phyloP scores from a whole-genome alignment of 2,113 vertebrate genomes.

The Aphyosemion australe region DNA sequence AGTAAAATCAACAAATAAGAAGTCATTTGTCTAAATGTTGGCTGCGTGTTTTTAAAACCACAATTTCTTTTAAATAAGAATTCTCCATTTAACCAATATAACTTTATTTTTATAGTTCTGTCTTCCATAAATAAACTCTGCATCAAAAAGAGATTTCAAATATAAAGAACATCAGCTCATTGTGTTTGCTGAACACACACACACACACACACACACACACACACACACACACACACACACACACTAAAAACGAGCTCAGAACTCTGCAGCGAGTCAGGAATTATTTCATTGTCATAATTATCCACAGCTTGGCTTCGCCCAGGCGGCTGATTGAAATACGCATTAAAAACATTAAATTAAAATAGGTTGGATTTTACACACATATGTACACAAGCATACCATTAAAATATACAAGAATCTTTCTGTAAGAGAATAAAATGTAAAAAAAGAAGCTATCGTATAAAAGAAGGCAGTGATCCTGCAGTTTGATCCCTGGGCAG shows the following conservation, averaged over 20 bases:
- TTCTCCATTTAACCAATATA: constrained; percentile 79
- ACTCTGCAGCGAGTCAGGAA: constrained; percentile 85
- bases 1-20: constrained; percentile 58
- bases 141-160: constrained; percentile 86
- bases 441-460: constrained; percentile 83
- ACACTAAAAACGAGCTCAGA: constrained; percentile 81
- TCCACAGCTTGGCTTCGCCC: constrained; percentile 78
- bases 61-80: constrained; percentile 78
- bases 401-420: constrained; percentile 85
- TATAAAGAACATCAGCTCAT: constrained; percentile 70
- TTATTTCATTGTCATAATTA: constrained; percentile 83
- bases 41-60: constrained; percentile 61
- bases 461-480: constrained; percentile 91
- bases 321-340: constrained; percentile 76
- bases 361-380: constrained; percentile 70
- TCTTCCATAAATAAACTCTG: constrained; percentile 87
- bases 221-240: constrained; percentile 69
- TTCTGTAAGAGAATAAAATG: constrained; percentile 86
- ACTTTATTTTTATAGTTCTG: constrained; percentile 77
- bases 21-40: constrained; percentile 72
- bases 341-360: constrained; percentile 80
- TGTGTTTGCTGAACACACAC: constrained; percentile 42
- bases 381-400: constrained; percentile 80
- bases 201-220: constrained; percentile 12
- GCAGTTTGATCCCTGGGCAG: constrained; percentile 69